A percentile compares a stretch with the other conserved stretches of the same genome.
Evolutionary conservation across 2,113 vertebrate genomes (phyloP).

Genomic region (Ellobius talpinus): DNA sequence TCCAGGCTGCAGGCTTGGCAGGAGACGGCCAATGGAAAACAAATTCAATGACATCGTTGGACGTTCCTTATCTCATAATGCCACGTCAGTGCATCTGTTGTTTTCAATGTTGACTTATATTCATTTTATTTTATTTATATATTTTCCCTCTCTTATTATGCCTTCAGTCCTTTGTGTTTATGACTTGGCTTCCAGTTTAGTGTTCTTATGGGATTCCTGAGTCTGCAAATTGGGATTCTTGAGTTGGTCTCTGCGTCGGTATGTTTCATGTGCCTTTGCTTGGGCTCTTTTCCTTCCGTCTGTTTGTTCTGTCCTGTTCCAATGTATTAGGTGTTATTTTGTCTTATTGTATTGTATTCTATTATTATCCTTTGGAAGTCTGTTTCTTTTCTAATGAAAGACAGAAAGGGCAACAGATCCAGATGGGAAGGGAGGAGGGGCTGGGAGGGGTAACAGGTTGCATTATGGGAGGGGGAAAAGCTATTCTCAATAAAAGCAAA

Average conservation of each 20-base stretch:
- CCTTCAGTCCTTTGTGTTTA: neutral
- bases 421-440: neutral
- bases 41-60: too few relatives aligned
- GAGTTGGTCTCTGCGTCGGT: neutral
- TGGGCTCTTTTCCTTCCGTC: neutral
- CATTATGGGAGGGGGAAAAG: neutral
- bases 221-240: neutral
- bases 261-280: neutral
- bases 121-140: neutral
- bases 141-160: neutral
- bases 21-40: neutral
- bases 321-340: neutral
- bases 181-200: neutral
- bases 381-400: neutral
- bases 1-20: accelerated
- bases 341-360: neutral
- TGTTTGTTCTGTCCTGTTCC: neutral
- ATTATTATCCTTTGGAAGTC: neutral
- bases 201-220: neutral
- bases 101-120: neutral
- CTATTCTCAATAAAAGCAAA: neutral
- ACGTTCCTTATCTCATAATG: too few relatives aligned
- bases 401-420: neutral
- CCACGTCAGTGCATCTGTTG: too few relatives aligned
- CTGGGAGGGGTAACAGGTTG: neutral